Evolutionary conservation across 2,888 invertebrate genomes (phyloP).

Genomic region (Cyclophora albipunctata): DNA sequence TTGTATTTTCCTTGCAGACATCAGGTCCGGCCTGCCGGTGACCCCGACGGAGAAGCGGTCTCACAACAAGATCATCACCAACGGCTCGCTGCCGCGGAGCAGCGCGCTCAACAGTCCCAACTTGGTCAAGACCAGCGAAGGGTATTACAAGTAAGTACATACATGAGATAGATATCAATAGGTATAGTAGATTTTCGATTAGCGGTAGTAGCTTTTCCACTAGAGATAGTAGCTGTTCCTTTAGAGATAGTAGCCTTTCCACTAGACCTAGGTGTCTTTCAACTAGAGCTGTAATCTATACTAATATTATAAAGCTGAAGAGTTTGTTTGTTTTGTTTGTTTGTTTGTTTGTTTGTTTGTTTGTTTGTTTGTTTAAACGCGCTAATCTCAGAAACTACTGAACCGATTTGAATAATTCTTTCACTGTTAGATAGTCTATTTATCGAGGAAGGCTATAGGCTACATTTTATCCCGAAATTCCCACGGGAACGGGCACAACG

Average conservation of each 20-base stretch:
- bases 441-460: no score
- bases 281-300: no score
- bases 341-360: no score
- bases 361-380: no score
- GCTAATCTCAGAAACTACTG: no score
- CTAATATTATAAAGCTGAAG: no score
- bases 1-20: conserved; percentile 6
- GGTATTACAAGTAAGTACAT: conserved; percentile 62
- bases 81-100: conserved; percentile 89
- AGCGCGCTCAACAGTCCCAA: conserved; percentile 62
- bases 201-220: background rate
- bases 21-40: conserved; percentile 68
- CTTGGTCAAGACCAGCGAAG: conserved; percentile 67
- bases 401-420: no score
- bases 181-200: background rate
- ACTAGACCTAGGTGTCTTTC: no score
- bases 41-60: conserved; percentile 68
- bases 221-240: background rate
- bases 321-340: no score
- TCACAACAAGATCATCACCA: conserved; percentile 87
- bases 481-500: no score
- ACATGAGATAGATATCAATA: background rate
- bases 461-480: no score
- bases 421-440: no score
- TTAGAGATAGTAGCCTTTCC: background rate